phyloP scores from a whole-genome alignment of 2,113 vertebrate species.

The Centropus unirufus region DNA sequence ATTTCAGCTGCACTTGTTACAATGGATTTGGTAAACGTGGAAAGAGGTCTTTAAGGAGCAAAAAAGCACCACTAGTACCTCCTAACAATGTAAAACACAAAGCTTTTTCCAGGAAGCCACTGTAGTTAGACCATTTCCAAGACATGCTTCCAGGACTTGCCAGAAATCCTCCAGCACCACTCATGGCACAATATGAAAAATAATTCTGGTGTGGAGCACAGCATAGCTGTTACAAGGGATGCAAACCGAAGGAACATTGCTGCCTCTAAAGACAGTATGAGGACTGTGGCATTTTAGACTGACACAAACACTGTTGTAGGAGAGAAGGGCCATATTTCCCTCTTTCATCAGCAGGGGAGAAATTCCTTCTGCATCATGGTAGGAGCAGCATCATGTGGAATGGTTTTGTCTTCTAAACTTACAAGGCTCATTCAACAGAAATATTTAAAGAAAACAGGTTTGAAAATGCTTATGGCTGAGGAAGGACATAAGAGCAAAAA shows the following conservation, averaged over 20 bases:
- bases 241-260: not conserved
- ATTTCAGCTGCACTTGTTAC: not conserved
- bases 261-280: not conserved
- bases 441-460: not conserved
- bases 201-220: not conserved
- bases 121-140: not conserved
- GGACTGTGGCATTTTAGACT: not conserved
- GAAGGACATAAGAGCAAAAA: constrained; percentile 25
- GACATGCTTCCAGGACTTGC: not conserved
- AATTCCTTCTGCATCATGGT: not conserved
- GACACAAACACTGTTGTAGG: not conserved
- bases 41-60: not conserved
- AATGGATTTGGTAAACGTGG: not conserved
- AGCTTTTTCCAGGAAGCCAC: not conserved
- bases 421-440: not conserved
- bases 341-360: not conserved
- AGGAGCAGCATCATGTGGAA: not conserved
- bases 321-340: not conserved
- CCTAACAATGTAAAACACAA: not conserved
- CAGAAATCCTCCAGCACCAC: not conserved
- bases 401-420: not conserved
- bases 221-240: not conserved
- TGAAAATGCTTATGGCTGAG: not conserved
- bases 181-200: not conserved
- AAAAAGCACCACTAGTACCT: not conserved